Conservation (phyloP, 1,140 invertebrate genomes). For the Temnothorax nylanderi region DNA sequence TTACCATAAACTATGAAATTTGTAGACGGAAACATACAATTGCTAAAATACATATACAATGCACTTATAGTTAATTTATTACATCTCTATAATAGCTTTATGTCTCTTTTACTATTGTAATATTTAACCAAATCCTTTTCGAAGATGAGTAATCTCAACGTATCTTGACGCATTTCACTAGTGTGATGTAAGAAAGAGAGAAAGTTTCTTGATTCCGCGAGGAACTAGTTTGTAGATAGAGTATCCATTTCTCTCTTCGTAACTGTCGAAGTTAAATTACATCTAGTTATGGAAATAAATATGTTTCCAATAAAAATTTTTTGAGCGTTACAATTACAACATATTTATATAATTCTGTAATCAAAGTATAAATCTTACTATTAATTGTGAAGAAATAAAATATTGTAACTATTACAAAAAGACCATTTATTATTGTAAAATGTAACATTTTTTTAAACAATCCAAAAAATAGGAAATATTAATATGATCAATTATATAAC, state of each 20-base stretch:
- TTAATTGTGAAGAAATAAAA: neutral
- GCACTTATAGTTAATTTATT: slow-evolving; percentile 1
- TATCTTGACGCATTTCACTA: slow-evolving; percentile 37
- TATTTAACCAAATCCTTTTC: neutral
- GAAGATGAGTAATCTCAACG: slow-evolving; percentile 9
- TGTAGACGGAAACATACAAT: neutral
- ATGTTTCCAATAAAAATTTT: neutral
- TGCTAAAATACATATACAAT: neutral
- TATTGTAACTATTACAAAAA: neutral
- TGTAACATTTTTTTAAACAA: neutral
- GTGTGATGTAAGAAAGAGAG: slow-evolving; percentile 50
- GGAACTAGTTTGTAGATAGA: slow-evolving; percentile 21
- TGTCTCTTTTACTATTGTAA: neutral
- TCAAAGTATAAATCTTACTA: neutral
- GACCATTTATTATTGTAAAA: neutral
- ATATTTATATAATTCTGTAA: neutral
- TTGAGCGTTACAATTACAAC: neutral
- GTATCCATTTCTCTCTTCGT: neutral
- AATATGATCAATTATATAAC: neutral
- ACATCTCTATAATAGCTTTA: neutral
- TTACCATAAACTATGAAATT: neutral
- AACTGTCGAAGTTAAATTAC: slow-evolving; percentile 20
- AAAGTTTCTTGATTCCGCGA: slow-evolving; percentile 37
- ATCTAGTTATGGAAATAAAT: neutral
- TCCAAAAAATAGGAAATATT: neutral